phyloP scores from a whole-genome alignment of 1,140 invertebrate species.

The Drosophila arizonae region DNA sequence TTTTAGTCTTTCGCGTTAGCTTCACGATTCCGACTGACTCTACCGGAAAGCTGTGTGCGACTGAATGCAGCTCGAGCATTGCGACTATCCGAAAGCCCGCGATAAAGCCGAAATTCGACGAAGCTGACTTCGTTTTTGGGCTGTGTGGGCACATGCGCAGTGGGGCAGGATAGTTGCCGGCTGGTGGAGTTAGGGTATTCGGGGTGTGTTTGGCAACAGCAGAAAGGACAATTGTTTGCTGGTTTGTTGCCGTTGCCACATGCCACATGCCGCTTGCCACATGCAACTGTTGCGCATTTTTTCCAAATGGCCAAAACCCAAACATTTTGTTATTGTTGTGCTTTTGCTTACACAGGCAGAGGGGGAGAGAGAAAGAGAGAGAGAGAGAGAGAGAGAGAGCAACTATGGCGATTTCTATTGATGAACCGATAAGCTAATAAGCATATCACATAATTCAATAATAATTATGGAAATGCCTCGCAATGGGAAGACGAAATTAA shows the following conservation, averaged over 20 bases:
- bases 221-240: constrained; percentile 75
- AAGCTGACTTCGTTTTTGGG: constrained; percentile 30
- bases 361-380: not conserved
- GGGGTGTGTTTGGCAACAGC: constrained; percentile 37
- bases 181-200: constrained; percentile 8
- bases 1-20: constrained; percentile 15
- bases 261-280: constrained; percentile 32
- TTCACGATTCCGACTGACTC: constrained; percentile 50
- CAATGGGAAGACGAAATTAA: constrained; percentile 3
- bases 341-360: constrained; percentile 3
- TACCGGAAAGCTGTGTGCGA: constrained; percentile 60
- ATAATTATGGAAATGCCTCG: constrained; percentile 38
- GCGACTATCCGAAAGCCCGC: not conserved
- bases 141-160: constrained; percentile 78
- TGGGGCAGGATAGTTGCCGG: constrained; percentile 48
- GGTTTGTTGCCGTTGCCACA: constrained; percentile 34
- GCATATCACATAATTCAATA: constrained; percentile 43
- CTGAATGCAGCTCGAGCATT: constrained; percentile 31
- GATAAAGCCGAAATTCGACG: not conserved
- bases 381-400: not conserved
- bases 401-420: constrained; percentile 19
- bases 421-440: constrained; percentile 42
- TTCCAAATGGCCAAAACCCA: constrained; percentile 55
- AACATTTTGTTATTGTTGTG: constrained; percentile 46
- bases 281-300: constrained; percentile 80